Evolutionary conservation across 2,888 invertebrate genomes (phyloP), one percentile per base, ranked within the genome.

Genomic region (Cinara cedri): DNA sequence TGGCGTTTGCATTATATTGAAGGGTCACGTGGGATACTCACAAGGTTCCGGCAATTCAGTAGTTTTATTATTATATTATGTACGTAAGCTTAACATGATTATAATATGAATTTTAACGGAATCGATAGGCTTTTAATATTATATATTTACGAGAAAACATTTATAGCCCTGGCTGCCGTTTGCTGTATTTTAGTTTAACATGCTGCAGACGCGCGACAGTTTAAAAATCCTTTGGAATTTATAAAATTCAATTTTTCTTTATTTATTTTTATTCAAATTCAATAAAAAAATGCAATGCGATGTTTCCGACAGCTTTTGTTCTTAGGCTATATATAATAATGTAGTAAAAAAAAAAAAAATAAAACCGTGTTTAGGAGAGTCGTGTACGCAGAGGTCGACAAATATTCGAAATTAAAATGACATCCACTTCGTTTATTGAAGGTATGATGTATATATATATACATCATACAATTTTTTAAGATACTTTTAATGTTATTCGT

Each of bases 41-140:
- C 21, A n/a, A n/a, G 2, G 57, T 57, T n/a, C 55, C 44, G 57
- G 42, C 72, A 13, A 60, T 60, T 72, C 72, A n/a, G n/a, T n/a
- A n/a, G n/a, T n/a, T 34, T 34, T 4, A 34, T 34, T 34, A 34
- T 34, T 34, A 6, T 34, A 34, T 34, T 3, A 34, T 34, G 16
- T 55, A 8, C 14, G 46, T 44, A 55, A 55, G 44, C 42, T 21
- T 16, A 10, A 21, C 16, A 16, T 21, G 4, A n/a, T n/a, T n/a
- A n/a, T n/a, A n/a, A n/a, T n/a, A n/a, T n/a, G n/a, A n/a, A n/a
- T n/a, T n/a, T n/a, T n/a, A n/a, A n/a, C n/a, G n/a, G n/a, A 54
- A 70, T 34, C 13, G 34, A 54, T 70, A 34, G n/a, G n/a, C n/a
- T n/a, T n/a, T n/a, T n/a, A n/a, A n/a, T n/a, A n/a, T n/a, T n/a